These are phyloP conservation scores for Tenebrosternarchus preto DNA, from an alignment of 2,113 vertebrate species.

Conservation along the genomic window DNA sequence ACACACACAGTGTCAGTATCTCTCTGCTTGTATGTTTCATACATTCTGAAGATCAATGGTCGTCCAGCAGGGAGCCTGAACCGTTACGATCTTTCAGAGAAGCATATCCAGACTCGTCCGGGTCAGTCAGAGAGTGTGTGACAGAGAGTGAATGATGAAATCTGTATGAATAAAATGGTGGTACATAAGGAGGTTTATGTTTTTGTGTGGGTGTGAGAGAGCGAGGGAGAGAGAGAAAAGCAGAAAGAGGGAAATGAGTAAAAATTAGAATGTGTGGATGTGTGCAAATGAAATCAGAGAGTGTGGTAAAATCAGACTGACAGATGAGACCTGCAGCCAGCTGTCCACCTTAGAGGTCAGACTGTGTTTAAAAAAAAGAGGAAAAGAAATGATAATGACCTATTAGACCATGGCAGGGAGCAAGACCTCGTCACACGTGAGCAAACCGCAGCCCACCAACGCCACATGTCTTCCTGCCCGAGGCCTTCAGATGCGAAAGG, in stretches of 20 bases:
- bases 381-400: slow-evolving; percentile 56
- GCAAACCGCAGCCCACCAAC: slow-evolving; percentile 6
- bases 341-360: slow-evolving; percentile 51
- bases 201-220: background rate
- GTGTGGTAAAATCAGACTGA: slow-evolving; percentile 24
- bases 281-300: slow-evolving; percentile 25
- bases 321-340: slow-evolving; percentile 54
- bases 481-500: background rate
- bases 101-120: slow-evolving; percentile 36
- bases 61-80: slow-evolving; percentile 34
- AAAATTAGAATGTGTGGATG: no score
- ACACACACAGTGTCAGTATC: no score
- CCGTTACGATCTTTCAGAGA: slow-evolving; percentile 30
- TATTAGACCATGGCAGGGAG: slow-evolving; percentile 38
- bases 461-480: background rate
- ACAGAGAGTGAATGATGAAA: slow-evolving; percentile 13
- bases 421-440: slow-evolving; percentile 29
- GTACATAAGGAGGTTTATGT: background rate
- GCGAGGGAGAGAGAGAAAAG: no score
- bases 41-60: slow-evolving; percentile 13
- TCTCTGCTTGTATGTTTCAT: background rate
- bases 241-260: no score
- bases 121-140: slow-evolving; percentile 7
- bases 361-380: slow-evolving; percentile 41
- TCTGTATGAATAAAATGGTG: background rate